Evolutionary conservation across 2,113 vertebrate species (phyloP).

Genomic region (Eupsittula cactorum): DNA sequence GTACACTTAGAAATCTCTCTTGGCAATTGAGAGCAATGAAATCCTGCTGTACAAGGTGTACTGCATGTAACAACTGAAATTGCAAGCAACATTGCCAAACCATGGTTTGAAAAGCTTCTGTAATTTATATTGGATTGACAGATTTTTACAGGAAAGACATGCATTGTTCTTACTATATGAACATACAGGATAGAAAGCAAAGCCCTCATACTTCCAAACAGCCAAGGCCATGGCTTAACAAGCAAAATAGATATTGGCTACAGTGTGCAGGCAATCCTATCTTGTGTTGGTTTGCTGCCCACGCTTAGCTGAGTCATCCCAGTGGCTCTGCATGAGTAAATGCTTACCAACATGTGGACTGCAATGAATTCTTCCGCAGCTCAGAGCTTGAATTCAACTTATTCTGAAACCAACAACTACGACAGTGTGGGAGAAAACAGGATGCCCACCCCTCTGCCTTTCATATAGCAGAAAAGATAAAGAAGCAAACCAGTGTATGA

Average conservation of each 20-base stretch:
- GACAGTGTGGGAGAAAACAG: slow-evolving; percentile 36
- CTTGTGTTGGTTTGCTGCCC: not conserved
- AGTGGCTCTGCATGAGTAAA: slow-evolving; percentile 24
- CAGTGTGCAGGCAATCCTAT: not conserved
- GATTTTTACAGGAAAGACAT: not conserved
- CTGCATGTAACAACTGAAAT: not conserved
- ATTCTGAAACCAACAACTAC: slow-evolving; percentile 45
- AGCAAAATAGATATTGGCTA: not conserved
- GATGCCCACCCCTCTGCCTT: slow-evolving; percentile 33
- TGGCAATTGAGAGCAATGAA: not conserved
- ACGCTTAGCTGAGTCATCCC: slow-evolving; percentile 35
- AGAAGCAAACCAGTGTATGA: not conserved
- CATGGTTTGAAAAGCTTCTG: not conserved
- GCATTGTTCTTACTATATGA: not conserved
- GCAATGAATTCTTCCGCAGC: slow-evolving; percentile 12
- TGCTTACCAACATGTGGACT: not conserved
- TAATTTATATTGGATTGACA: slow-evolving; percentile 12
- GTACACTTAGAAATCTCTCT: not conserved
- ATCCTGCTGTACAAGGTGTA: not conserved
- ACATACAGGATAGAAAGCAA: not conserved
- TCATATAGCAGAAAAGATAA: not conserved
- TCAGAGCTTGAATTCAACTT: slow-evolving; percentile 10
- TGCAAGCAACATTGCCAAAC: not conserved
- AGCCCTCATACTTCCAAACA: not conserved
- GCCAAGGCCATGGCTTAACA: not conserved